Base-by-base conservation (phyloP, 2,888 invertebrate genomes). In the Mesorhabditis belari region DNA sequence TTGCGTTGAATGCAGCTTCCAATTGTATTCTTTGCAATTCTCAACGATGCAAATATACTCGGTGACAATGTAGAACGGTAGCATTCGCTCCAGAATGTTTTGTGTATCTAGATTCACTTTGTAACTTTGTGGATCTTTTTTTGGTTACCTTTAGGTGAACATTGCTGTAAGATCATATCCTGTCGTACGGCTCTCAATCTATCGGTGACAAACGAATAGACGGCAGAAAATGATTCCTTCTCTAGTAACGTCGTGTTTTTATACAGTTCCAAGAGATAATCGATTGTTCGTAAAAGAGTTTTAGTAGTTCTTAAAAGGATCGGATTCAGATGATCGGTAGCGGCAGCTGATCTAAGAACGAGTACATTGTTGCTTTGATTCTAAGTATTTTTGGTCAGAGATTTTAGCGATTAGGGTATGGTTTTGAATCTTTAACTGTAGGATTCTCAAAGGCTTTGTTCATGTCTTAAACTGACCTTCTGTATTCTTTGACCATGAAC, bases 171-270 rank as follows among this genome's bases (percentile, higher is more conserved):
- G 2, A 62, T 62, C 64, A 69, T 64, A 49, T 73, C 73, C 28
- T 73, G 73, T 52, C 70, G 57, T 23, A 73, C 66, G 6, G 73
- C 59, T 35, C 73, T 58, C 9, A 73, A 55, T 35, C 73, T 65
- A 58, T 73, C 73, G 12, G 63, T 63, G 9, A 70, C 69, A 35
- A 73, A 73, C 1, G 65, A 65, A 51, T 62, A 71, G 4, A 63
- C 55, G 3, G 54, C 53, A 4, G 55, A 50, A 52, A 67, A 61
- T 4, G 57, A 51, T 57, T 52, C 44, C 49, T 52, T 53, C 62
- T 62, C 58, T 25, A 23, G 25, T 62, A 60, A 65, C 58, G 55
- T 65, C 35, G 21, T 6, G 29, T 55, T 4, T 17, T 9, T 5
- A 25, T 64, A 71, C 17, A 69, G 50, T 3, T 66, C 56, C 4